Evolutionary conservation across 2,113 vertebrate species (phyloP).

Genomic region (Callorhinus ursinus): DNA sequence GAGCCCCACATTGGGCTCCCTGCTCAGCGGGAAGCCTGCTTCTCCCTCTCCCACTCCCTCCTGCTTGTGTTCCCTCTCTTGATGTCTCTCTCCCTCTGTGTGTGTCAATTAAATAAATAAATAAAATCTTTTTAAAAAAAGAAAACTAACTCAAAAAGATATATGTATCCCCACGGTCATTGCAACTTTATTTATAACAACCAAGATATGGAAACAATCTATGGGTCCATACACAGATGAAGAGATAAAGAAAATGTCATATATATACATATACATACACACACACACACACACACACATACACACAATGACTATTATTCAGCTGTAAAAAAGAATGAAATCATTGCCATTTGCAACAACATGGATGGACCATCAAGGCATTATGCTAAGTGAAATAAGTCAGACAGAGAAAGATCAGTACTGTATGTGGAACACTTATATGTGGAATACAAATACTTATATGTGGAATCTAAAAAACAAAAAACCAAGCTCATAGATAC

Average conservation of each 20-base stretch:
- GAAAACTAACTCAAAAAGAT: not conserved
- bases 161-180: not conserved
- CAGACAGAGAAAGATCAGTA: not conserved
- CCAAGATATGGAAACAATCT: not conserved
- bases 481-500: not conserved
- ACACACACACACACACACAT: too few relatives aligned
- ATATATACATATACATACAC: not conserved
- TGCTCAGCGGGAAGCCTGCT: too few relatives aligned
- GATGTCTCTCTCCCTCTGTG: too few relatives aligned
- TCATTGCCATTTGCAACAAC: not conserved
- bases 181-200: not conserved
- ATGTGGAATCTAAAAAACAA: not conserved
- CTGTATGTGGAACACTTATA: not conserved
- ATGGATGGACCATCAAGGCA: not conserved
- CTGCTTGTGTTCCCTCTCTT: too few relatives aligned
- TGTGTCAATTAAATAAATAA: too few relatives aligned
- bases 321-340: not conserved
- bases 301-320: not conserved
- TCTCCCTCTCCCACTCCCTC: too few relatives aligned
- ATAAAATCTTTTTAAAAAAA: not conserved
- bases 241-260: too few relatives aligned
- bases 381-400: not conserved
- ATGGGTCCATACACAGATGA: not conserved
- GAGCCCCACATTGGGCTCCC: too few relatives aligned
- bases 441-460: not conserved